These are phyloP conservation scores for Halcyon malimbica DNA, from an alignment of 2,113 vertebrate species.

Conservation along the genomic window DNA sequence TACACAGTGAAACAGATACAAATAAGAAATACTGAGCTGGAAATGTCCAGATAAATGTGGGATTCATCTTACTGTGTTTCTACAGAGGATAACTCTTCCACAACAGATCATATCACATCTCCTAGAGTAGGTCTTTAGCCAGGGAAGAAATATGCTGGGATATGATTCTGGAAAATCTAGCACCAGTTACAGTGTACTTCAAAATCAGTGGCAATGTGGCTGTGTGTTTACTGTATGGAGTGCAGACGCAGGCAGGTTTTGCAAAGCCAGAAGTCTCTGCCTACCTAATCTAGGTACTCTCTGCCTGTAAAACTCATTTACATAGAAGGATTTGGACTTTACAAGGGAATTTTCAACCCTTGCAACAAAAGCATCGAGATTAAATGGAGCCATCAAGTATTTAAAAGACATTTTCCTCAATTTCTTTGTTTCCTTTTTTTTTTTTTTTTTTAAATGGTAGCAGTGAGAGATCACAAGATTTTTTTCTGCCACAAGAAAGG, in stretches of 20 bases:
- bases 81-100: neutral
- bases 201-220: neutral
- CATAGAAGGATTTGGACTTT: neutral
- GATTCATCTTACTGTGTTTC: neutral
- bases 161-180: neutral
- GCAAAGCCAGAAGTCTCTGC: neutral
- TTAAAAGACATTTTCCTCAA: neutral
- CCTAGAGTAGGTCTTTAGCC: neutral
- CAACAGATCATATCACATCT: neutral
- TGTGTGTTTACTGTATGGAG: neutral
- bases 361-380: neutral
- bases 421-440: neutral
- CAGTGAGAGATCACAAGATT: neutral
- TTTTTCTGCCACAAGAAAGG: neutral
- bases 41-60: neutral
- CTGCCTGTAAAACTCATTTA: neutral
- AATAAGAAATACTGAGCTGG: neutral
- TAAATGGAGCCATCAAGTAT: neutral
- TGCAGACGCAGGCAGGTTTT: neutral
- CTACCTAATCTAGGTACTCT: neutral
- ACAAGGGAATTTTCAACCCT: neutral
- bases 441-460: too few species aligned
- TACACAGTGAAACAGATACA: neutral
- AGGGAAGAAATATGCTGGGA: neutral
- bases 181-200: neutral